phyloP scores from a whole-genome alignment of 1,140 invertebrate genomes.

The Odontomachus brunneus region DNA sequence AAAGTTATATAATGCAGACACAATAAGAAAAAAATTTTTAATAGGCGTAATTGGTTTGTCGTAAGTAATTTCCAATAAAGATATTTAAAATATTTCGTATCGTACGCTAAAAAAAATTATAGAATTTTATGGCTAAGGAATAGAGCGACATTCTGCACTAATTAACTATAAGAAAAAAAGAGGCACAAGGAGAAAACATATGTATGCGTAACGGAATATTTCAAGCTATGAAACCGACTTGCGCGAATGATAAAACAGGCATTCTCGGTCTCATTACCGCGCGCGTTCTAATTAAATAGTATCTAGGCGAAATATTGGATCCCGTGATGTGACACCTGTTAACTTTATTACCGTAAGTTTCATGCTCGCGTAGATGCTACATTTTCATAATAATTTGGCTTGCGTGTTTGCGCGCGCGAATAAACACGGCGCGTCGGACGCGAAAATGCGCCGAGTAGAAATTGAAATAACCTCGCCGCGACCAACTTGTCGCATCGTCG shows the following conservation, averaged over 20 bases:
- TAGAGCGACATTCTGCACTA: too few relatives aligned
- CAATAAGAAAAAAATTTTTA: too few relatives aligned
- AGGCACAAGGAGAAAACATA: background rate
- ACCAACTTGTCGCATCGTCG: constrained; percentile 11
- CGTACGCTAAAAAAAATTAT: too few relatives aligned
- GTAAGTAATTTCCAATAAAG: too few relatives aligned
- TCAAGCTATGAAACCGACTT: constrained; percentile 4
- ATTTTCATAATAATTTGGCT: constrained; percentile 52
- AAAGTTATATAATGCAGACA: too few relatives aligned
- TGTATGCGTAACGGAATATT: constrained; percentile 1
- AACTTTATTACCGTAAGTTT: constrained; percentile 62
- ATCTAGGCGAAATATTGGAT: background rate
- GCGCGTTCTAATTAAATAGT: background rate
- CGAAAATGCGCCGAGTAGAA: background rate
- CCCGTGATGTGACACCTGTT: constrained; percentile 28
- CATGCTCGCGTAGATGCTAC: constrained; percentile 39
- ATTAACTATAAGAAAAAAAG: too few relatives aligned
- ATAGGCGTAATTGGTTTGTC: too few relatives aligned
- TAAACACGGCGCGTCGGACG: background rate
- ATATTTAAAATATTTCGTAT: too few relatives aligned
- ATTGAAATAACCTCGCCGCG: constrained; percentile 24
- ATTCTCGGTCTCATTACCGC: background rate
- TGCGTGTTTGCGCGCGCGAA: background rate
- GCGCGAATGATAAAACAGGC: background rate
- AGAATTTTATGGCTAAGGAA: too few relatives aligned